Evolutionary conservation across 2,888 invertebrate species (phyloP).

Genomic region (Leptinotarsa rubiginosa): DNA sequence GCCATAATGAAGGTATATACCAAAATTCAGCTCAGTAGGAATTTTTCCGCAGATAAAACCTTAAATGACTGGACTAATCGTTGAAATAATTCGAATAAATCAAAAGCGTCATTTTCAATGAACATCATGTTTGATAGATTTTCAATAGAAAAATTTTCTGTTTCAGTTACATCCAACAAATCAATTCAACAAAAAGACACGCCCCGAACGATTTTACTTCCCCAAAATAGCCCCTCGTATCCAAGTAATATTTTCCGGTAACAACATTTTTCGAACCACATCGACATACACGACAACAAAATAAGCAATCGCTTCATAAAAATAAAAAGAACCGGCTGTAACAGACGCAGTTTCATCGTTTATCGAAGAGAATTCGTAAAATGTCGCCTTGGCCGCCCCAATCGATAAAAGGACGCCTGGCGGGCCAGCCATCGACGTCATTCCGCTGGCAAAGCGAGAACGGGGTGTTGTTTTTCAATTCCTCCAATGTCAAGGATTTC

Average conservation of each 20-base stretch:
- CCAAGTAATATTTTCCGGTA: background rate
- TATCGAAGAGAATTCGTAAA: constrained; percentile 17
- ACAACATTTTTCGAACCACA: background rate
- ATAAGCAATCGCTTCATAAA: background rate
- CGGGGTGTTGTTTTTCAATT: constrained; percentile 11
- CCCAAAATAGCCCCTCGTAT: too few relatives aligned
- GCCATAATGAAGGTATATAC: too few relatives aligned
- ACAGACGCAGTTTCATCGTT: constrained; percentile 15
- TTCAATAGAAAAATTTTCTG: too few relatives aligned
- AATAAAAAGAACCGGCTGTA: background rate
- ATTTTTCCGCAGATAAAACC: too few relatives aligned
- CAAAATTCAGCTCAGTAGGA: too few relatives aligned
- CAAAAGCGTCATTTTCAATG: too few relatives aligned
- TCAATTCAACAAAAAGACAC: too few relatives aligned
- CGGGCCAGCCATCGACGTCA: constrained; percentile 30
- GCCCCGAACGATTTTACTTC: too few relatives aligned
- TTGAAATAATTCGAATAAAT: too few relatives aligned
- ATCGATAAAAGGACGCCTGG: constrained; percentile 31
- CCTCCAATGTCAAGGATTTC: constrained; percentile 27
- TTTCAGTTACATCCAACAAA: too few relatives aligned
- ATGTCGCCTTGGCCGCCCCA: constrained; percentile 20
- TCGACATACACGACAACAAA: background rate
- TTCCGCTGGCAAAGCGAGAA: constrained; percentile 20
- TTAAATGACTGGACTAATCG: too few relatives aligned
- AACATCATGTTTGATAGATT: too few relatives aligned